phyloP scores from a whole-genome alignment of 2,113 vertebrate species.

The Electrona antarctica region DNA sequence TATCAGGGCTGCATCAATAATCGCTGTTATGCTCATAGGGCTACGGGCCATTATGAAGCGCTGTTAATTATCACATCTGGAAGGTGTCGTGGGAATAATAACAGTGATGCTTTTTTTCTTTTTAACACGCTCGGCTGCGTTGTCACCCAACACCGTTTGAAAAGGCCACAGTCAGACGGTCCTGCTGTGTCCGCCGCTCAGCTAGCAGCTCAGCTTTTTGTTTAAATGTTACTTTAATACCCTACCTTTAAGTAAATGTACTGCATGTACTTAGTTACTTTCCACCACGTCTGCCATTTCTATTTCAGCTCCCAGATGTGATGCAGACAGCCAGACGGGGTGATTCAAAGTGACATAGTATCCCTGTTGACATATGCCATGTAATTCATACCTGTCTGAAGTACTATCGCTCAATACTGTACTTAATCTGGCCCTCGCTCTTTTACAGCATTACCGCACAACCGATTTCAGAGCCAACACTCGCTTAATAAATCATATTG shows the following conservation, averaged over 20 bases:
- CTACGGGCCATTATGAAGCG: conserved; percentile 37
- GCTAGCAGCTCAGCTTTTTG: conserved; percentile 17
- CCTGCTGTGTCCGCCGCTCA: conserved; percentile 37
- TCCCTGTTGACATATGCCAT: conserved; percentile 63
- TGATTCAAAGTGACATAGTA: conserved; percentile 59
- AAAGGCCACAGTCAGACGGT: too few relatives aligned
- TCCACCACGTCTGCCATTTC: conserved; percentile 12
- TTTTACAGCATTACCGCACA: too few relatives aligned
- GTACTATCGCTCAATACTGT: conserved; percentile 55
- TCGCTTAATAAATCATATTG: too few relatives aligned
- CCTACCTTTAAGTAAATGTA: too few relatives aligned
- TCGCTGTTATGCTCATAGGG: conserved; percentile 43
- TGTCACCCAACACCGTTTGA: neutral
- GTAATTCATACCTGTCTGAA: conserved; percentile 56
- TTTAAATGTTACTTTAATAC: too few relatives aligned
- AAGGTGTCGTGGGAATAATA: neutral
- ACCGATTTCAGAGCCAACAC: too few relatives aligned
- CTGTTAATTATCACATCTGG: conserved; percentile 44
- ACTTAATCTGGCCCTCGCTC: neutral
- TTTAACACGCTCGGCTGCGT: neutral
- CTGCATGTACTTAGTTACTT: too few relatives aligned
- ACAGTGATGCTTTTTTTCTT: neutral
- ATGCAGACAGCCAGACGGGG: conserved; percentile 43
- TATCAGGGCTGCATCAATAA: conserved; percentile 59
- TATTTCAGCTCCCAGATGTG: neutral